These are phyloP conservation scores for Phalacrocorax carbo DNA, from an alignment of 2,113 vertebrate genomes.

Conservation along the genomic window DNA sequence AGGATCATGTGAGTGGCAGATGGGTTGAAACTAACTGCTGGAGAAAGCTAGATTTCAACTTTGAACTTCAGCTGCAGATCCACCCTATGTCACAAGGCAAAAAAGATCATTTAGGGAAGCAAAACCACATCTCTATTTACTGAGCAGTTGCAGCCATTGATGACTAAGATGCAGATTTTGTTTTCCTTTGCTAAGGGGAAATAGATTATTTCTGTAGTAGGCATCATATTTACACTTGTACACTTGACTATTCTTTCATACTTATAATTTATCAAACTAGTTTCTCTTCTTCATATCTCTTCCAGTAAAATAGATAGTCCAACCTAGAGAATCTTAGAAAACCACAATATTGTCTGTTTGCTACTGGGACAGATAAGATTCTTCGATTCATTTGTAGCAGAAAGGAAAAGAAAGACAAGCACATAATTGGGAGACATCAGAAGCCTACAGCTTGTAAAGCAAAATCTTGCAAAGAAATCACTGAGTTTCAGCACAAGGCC, in stretches of 20 bases:
- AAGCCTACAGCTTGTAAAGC: background rate
- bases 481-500: background rate
- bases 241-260: background rate
- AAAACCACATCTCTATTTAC: background rate
- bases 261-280: background rate
- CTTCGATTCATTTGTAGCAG: background rate
- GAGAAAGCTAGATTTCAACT: background rate
- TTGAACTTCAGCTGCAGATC: background rate
- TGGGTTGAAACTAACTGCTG: background rate
- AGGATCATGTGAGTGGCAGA: background rate
- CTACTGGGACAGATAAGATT: background rate
- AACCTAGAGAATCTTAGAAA: background rate
- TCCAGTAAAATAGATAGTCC: background rate
- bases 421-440: constrained; percentile 8
- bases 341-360: background rate
- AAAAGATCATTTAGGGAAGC: background rate
- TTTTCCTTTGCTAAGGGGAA: background rate
- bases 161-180: background rate
- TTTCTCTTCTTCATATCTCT: background rate
- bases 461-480: background rate
- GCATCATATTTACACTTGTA: background rate
- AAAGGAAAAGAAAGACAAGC: background rate
- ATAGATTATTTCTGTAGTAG: background rate
- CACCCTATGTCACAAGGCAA: background rate
- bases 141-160: background rate